Conservation (phyloP, 2,888 invertebrate genomes). For the Philaethria dido region DNA sequence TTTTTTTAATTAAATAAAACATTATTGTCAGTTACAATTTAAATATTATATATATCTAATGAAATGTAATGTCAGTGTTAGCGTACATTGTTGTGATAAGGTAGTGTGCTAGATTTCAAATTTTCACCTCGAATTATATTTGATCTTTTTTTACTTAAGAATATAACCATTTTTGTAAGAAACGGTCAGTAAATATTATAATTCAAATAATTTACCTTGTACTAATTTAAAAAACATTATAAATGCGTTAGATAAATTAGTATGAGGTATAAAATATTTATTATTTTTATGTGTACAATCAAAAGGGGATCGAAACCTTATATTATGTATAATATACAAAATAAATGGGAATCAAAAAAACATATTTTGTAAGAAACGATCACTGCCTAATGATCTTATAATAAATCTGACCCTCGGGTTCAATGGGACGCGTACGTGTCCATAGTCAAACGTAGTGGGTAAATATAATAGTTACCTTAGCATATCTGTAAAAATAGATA, state of each 20-base stretch:
- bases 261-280: constrained; percentile 26
- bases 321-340: constrained; percentile 31
- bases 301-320: constrained; percentile 25
- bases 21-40: not conserved
- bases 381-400: constrained; percentile 71
- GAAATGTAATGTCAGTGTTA: constrained; percentile 42
- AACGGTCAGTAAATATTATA: constrained; percentile 34
- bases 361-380: constrained; percentile 52
- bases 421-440: constrained; percentile 60
- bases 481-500: constrained; percentile 66
- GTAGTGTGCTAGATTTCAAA: constrained; percentile 61
- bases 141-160: constrained; percentile 21
- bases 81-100: constrained; percentile 54
- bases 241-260: constrained; percentile 15
- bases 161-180: constrained; percentile 11
- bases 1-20: not conserved
- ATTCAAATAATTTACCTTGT: constrained; percentile 1
- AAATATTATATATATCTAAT: constrained; percentile 31
- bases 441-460: constrained; percentile 76
- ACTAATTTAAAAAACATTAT: constrained; percentile 9
- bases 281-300: constrained; percentile 31
- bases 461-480: constrained; percentile 74
- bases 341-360: constrained; percentile 46
- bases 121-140: constrained; percentile 43
- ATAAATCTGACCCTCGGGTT: constrained; percentile 56